These are phyloP conservation scores for Bombus ignitus DNA, from an alignment of 1,140 invertebrate species.

Conservation along the genomic window DNA sequence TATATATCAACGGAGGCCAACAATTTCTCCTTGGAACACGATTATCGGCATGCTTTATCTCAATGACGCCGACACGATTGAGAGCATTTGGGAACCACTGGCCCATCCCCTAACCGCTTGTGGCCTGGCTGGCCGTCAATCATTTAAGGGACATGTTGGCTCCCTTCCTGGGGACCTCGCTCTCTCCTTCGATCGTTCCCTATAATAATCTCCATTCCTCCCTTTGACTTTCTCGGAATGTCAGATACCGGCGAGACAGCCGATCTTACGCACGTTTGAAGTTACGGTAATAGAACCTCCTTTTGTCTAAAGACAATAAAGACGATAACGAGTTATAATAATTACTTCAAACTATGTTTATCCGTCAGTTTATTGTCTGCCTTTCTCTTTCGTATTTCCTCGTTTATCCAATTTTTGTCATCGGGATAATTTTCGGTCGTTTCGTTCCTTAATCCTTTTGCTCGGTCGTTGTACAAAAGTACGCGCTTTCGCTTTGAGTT, in stretches of 20 bases:
- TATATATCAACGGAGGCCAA: neutral
- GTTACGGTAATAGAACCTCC: conserved; percentile 21
- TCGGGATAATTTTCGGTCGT: neutral
- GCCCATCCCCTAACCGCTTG: conserved; percentile 62
- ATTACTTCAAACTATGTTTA: conserved; percentile 38
- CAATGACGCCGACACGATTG: neutral
- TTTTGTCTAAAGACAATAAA: neutral
- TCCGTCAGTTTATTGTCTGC: neutral
- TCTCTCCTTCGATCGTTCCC: conserved; percentile 45
- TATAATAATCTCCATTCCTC: conserved; percentile 52
- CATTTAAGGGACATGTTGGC: conserved; percentile 69
- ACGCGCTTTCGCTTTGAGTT: too few species aligned
- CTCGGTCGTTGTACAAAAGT: too few species aligned
- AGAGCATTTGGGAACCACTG: conserved; percentile 65
- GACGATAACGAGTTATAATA: too few species aligned
- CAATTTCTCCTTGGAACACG: neutral
- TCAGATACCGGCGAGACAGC: conserved; percentile 36
- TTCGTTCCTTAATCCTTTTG: neutral
- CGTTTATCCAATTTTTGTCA: conserved; percentile 31
- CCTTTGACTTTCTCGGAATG: conserved; percentile 41
- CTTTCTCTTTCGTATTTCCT: neutral
- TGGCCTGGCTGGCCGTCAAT: conserved; percentile 69
- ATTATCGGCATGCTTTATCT: neutral
- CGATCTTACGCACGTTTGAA: conserved; percentile 13
- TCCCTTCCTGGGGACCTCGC: conserved; percentile 37